Percentiles rank a stretch among this genome's conserved stretches.
These are phyloP conservation scores for Homarus americanus DNA, from an alignment of 1,140 invertebrate species.

Conservation along the genomic window DNA sequence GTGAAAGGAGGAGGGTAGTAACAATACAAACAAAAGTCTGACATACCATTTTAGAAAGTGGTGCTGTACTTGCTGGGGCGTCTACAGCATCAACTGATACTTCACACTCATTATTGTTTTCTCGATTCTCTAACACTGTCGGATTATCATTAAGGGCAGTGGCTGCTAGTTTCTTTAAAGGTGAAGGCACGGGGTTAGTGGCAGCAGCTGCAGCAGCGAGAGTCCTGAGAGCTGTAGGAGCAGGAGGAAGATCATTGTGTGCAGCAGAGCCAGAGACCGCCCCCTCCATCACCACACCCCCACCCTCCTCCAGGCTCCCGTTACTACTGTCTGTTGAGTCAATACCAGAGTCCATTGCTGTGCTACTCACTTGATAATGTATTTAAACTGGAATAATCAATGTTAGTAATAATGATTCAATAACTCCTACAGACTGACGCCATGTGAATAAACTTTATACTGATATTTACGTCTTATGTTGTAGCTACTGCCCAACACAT, in stretches of 20 bases:
- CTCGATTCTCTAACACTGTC: slow-evolving; percentile 12
- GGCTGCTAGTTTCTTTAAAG: slow-evolving; percentile 27
- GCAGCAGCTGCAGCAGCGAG: background rate
- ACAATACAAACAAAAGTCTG: too few relatives aligned
- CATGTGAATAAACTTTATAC: too few relatives aligned
- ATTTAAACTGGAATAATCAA: too few relatives aligned
- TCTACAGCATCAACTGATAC: background rate
- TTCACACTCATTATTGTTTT: slow-evolving; percentile 1
- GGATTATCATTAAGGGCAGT: slow-evolving; percentile 14
- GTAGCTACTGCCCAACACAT: too few relatives aligned
- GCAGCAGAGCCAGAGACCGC: background rate
- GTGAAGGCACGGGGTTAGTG: slow-evolving; percentile 5
- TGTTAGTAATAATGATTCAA: too few relatives aligned
- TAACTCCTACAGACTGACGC: too few relatives aligned
- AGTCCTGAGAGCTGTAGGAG: background rate
- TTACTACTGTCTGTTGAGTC: slow-evolving; percentile 63
- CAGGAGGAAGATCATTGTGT: background rate
- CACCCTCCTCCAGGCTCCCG: slow-evolving; percentile 42
- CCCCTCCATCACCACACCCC: slow-evolving; percentile 19
- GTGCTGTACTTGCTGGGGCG: background rate
- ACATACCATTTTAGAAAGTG: slow-evolving; percentile 21
- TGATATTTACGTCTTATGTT: too few relatives aligned
- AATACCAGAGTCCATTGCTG: slow-evolving; percentile 62
- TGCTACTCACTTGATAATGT: too few relatives aligned
- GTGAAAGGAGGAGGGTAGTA: too few relatives aligned